Evolutionary conservation across 2,888 invertebrate genomes (phyloP).

Genomic region (Empis livida): DNA sequence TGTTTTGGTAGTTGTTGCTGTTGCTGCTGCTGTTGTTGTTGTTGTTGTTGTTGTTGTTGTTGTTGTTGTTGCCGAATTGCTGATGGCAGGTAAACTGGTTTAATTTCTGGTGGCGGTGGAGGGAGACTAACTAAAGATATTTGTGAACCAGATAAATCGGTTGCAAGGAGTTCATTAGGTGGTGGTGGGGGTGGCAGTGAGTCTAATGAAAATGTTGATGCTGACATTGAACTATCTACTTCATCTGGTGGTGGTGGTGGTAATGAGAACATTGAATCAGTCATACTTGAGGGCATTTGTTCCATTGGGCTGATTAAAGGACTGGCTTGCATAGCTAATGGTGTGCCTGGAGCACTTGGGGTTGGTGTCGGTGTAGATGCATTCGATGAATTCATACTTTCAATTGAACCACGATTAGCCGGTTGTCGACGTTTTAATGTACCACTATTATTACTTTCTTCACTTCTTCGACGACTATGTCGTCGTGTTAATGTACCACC

Average conservation of each 20-base stretch:
- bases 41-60: conserved; percentile 2
- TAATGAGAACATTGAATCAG: conserved; percentile 44
- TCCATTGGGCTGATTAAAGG: conserved; percentile 14
- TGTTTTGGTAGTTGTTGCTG: conserved; percentile 10
- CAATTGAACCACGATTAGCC: conserved; percentile 27
- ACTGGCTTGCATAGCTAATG: conserved; percentile 16
- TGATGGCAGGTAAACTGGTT: conserved; percentile 20
- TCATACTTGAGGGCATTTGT: conserved; percentile 25
- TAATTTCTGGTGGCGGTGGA: conserved; percentile 53
- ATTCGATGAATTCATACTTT: conserved; percentile 29
- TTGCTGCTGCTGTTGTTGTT: conserved; percentile 3
- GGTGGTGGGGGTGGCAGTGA: conserved; percentile 70
- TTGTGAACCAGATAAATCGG: conserved; percentile 48
- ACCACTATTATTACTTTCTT: conserved; percentile 35
- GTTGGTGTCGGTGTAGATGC: conserved; percentile 35
- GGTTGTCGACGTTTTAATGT: conserved; percentile 31
- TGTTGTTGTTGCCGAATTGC: not conserved
- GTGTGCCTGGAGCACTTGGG: conserved; percentile 31
- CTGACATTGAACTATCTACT: conserved; percentile 43
- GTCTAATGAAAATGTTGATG: conserved; percentile 64
- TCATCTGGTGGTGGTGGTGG: conserved; percentile 50
- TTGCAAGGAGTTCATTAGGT: conserved; percentile 32
- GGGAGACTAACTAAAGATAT: conserved; percentile 56
- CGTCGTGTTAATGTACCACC: conserved; percentile 48
- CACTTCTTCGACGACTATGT: conserved; percentile 39